A percentile compares a stretch with the other conserved stretches of the same genome.
Conservation (phyloP, 2,797 vertebrate species). For the Dendrocincla tyrannina region DNA sequence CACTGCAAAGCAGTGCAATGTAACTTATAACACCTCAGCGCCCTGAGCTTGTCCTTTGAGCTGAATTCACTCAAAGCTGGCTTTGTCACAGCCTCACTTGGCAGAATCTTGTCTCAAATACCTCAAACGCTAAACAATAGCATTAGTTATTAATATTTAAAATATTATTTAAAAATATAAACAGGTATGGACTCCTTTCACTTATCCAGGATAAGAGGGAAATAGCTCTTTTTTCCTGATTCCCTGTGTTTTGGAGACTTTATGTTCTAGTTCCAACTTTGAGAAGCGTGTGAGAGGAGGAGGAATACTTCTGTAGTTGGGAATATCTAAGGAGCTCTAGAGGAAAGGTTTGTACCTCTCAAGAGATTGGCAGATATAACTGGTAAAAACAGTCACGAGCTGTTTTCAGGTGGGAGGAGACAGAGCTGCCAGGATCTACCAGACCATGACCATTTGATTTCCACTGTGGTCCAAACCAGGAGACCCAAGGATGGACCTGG, state of each 20-base stretch:
- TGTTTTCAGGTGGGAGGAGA: not conserved
- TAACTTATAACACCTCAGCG: not conserved
- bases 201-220: not conserved
- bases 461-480: not conserved
- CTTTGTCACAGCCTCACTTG: not conserved
- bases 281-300: not conserved
- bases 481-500: not conserved
- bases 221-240: not conserved
- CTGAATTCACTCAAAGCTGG: not conserved
- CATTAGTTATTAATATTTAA: not conserved
- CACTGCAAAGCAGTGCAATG: not conserved
- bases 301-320: not conserved
- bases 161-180: not conserved
- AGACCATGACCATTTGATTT: not conserved
- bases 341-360: not conserved
- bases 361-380: not conserved
- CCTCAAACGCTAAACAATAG: not conserved
- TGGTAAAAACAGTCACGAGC: not conserved
- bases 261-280: not conserved
- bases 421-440: not conserved
- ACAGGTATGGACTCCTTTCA: not conserved
- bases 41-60: not conserved
- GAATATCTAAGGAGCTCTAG: not conserved
- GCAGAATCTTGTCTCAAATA: not conserved
- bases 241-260: not conserved